Evolutionary conservation across 1,140 invertebrate species (phyloP).

Genomic region (Heliconius nattereri): DNA sequence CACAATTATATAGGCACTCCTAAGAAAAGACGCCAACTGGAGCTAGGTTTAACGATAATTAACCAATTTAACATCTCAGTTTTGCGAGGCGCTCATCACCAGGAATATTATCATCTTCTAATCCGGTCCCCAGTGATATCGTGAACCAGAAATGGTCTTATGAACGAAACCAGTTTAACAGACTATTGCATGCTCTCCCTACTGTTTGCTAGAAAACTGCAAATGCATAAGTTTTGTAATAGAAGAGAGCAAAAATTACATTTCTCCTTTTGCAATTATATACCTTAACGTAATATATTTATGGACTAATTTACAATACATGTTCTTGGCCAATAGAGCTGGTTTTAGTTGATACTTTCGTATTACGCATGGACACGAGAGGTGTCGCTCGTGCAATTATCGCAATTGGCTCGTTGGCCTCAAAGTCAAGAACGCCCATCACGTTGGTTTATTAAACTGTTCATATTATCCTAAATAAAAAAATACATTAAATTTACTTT

Average conservation of each 20-base stretch:
- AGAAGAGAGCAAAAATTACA: conserved; percentile 22
- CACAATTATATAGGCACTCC: conserved; percentile 25
- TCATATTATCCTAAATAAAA: conserved; percentile 29
- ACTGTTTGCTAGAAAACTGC: conserved; percentile 64
- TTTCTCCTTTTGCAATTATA: conserved; percentile 28
- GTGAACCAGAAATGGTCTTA: conserved; percentile 73
- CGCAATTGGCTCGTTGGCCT: conserved; percentile 76
- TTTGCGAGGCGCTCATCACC: conserved; percentile 68
- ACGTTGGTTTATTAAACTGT: conserved; percentile 39
- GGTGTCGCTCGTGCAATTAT: conserved; percentile 76
- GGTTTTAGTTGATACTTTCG: conserved; percentile 34
- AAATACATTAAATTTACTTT: conserved; percentile 22
- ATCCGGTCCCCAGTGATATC: conserved; percentile 74
- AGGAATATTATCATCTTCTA: conserved; percentile 71
- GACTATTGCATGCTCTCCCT: conserved; percentile 64
- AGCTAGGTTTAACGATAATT: conserved; percentile 57
- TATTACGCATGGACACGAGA: conserved; percentile 44
- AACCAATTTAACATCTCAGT: conserved; percentile 66
- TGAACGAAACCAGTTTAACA: conserved; percentile 69
- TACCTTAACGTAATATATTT: conserved; percentile 20
- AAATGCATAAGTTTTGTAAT: conserved; percentile 47
- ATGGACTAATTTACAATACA: conserved; percentile 35
- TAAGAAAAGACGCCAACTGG: no score
- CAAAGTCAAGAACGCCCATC: conserved; percentile 72
- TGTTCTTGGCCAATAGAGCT: conserved; percentile 30